Evolutionary conservation across 2,888 invertebrate genomes (phyloP), one percentile per base, ranked within the genome.

Genomic region (Trissoscelio sp.): DNA sequence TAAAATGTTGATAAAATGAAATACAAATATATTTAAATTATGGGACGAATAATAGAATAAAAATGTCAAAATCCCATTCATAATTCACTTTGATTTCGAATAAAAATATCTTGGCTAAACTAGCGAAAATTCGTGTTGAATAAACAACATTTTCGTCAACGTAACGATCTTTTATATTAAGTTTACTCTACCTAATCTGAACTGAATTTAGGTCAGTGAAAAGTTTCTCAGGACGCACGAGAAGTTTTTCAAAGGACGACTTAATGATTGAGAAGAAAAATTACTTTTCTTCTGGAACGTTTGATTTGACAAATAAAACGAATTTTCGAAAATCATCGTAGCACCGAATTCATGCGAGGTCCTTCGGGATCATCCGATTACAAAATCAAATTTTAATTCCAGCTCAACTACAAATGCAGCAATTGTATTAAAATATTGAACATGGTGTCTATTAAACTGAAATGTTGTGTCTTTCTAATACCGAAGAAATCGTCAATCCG

Each of bases 181-280:
- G 58, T 72, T 78, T 48, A 24, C 51, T 42, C 51, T 57, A 58
- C 51, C 57, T 70, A 79, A 79, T 73, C 79, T 62, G 44, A 39
- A 18, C 31, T 18, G 67, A 67, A 79, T 73, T 67, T 72, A 67
- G 72, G 79, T 72, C 60, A 66, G 44, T 5, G 73, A 55, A 79
- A 73, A 79, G 67, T 73, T 73, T 79, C 67, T 60, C 60, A 39
- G 64, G 58, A 64, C 58, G 28, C 34, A 48, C 53, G 60, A 37
- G 11, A 62, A 66, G n/a, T 70, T 78, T 57, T 55, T 58, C 78
- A 73, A 67, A 73, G 67, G 60, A 73, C 53, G 60, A 73, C 37
- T 79, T 79, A 73, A 73, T 73, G 72, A 79, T 79, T 42, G 42
- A 51, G 62, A 67, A 67, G 73, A 73, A 79, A 67, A 79, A 79